These are phyloP conservation scores for Chaetodon trifasciatus DNA, from an alignment of 2,797 vertebrate genomes.

Conservation along the genomic window DNA sequence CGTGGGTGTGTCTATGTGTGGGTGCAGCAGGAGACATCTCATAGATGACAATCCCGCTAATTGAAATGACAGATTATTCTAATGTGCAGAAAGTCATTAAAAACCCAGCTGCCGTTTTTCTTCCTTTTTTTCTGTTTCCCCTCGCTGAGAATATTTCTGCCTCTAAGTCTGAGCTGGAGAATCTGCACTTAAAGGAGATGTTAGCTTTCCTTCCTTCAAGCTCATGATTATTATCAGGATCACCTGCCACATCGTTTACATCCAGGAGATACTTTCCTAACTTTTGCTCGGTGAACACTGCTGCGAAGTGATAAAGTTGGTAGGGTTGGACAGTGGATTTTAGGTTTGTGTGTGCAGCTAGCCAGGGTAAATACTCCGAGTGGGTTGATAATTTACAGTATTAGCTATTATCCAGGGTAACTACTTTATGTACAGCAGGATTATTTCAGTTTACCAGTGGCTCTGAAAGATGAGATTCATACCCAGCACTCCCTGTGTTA, in stretches of 20 bases:
- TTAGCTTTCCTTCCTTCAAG: slow-evolving; percentile 80
- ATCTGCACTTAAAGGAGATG: slow-evolving; percentile 83
- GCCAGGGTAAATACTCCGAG: slow-evolving; percentile 13
- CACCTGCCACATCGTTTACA: slow-evolving; percentile 77
- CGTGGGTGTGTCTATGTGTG: slow-evolving; percentile 70
- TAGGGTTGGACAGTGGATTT: slow-evolving; percentile 42
- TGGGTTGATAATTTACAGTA: slow-evolving; percentile 43
- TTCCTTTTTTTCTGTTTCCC: slow-evolving; percentile 65
- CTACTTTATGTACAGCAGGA: slow-evolving; percentile 54
- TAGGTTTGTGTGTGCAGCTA: background rate
- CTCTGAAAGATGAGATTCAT: slow-evolving; percentile 53
- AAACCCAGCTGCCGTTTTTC: slow-evolving; percentile 82
- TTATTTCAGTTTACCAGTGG: slow-evolving; percentile 55
- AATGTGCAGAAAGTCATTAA: slow-evolving; percentile 90
- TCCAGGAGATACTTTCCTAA: slow-evolving; percentile 69
- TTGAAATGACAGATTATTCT: slow-evolving; percentile 91
- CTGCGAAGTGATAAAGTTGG: slow-evolving; percentile 50
- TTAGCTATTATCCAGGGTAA: slow-evolving; percentile 48
- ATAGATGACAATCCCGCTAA: slow-evolving; percentile 87
- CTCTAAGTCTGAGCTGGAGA: slow-evolving; percentile 75
- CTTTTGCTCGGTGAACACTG: slow-evolving; percentile 58
- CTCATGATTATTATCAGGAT: slow-evolving; percentile 82
- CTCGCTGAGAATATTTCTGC: slow-evolving; percentile 79
- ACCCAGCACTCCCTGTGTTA: slow-evolving; percentile 48
- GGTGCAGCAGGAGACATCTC: slow-evolving; percentile 83